Evolutionary conservation across 2,797 vertebrate genomes (phyloP).

Genomic region (Acipenser oxyrinchus): DNA sequence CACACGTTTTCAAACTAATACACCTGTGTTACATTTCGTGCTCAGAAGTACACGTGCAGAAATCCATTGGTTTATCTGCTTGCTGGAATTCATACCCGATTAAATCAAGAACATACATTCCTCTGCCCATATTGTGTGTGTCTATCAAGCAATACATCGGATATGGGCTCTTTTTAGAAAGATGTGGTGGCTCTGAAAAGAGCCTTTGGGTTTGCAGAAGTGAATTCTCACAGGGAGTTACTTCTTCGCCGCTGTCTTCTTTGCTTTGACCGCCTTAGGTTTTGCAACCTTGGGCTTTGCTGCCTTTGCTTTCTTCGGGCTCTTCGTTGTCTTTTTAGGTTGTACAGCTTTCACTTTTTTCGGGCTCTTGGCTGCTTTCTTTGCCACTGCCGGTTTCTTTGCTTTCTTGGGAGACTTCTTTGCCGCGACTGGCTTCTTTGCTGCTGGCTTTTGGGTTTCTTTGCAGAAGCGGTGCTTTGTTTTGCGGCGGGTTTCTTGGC

Average conservation of each 20-base stretch:
- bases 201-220: constrained; percentile 8
- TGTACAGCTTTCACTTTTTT: constrained; percentile 28
- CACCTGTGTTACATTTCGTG: too few species aligned
- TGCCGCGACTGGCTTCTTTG: constrained; percentile 22
- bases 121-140: too few species aligned
- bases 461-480: too few species aligned
- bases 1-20: too few species aligned
- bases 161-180: not conserved
- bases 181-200: too few species aligned
- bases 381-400: constrained; percentile 21
- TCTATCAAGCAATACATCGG: too few species aligned
- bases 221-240: not conserved
- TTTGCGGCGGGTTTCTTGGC: constrained; percentile 30
- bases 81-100: too few species aligned
- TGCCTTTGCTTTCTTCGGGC: constrained; percentile 27
- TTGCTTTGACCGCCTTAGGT: constrained; percentile 15
- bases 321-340: constrained; percentile 32
- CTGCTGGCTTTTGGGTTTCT: constrained; percentile 30
- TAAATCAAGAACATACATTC: too few species aligned
- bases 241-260: constrained; percentile 19
- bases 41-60: too few species aligned
- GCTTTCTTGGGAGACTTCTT: constrained; percentile 33
- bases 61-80: too few species aligned
- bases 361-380: constrained; percentile 27
- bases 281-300: constrained; percentile 40